These are phyloP conservation scores for Melanocharis versteri DNA, from an alignment of 2,113 vertebrate species.

Conservation along the genomic window DNA sequence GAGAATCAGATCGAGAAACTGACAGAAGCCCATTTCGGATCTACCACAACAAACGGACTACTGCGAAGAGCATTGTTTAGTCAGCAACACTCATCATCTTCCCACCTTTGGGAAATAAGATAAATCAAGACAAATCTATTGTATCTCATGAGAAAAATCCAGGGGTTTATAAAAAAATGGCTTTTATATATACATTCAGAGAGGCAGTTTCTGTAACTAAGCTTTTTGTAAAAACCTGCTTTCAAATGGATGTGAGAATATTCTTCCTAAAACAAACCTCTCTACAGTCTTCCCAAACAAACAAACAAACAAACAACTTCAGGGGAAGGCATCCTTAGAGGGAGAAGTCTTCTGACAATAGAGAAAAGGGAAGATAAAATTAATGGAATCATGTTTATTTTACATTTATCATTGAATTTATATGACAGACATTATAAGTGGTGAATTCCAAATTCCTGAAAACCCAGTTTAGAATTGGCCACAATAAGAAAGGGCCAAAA, in stretches of 20 bases:
- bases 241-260: background rate
- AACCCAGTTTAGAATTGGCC: background rate
- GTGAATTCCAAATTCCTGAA: background rate
- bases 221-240: background rate
- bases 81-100: background rate
- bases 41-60: background rate
- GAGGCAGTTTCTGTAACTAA: background rate
- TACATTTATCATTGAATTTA: background rate
- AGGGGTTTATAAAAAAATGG: background rate
- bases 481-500: background rate
- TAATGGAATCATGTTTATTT: background rate
- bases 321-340: background rate
- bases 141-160: background rate
- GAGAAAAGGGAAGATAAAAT: background rate
- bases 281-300: background rate
- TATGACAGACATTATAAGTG: background rate
- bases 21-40: background rate
- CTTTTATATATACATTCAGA: background rate
- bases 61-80: background rate
- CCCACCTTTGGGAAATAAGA: background rate
- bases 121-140: background rate
- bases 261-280: background rate
- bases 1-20: background rate
- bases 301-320: background rate
- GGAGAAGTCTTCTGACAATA: background rate